Percentiles rank a stretch among this genome's conserved stretches.
phyloP scores from a whole-genome alignment of 2,888 invertebrate genomes.

The Strigamia transsilvanica region DNA sequence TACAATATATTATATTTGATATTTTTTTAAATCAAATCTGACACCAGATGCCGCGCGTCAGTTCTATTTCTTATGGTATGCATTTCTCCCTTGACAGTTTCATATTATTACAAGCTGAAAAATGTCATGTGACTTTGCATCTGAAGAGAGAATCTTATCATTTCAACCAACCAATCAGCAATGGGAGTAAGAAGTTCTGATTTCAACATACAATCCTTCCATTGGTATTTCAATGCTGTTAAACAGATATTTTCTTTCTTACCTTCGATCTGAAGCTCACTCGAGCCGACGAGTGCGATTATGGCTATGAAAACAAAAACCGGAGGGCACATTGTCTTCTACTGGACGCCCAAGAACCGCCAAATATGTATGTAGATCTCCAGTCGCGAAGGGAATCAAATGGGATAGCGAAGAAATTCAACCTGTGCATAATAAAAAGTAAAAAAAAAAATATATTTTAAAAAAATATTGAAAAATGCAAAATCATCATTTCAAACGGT shows the following conservation, averaged over 20 bases:
- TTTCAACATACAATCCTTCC: constrained; percentile 2
- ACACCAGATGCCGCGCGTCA: not conserved
- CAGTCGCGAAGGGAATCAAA: constrained; percentile 12
- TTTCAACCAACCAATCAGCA: not conserved
- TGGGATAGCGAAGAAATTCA: constrained; percentile 22
- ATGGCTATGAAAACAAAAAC: constrained; percentile 7
- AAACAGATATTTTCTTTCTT: not conserved
- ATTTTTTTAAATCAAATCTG: not conserved
- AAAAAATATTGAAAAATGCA: not conserved
- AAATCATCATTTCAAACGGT: not conserved
- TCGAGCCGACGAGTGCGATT: not conserved
- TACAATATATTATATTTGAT: too few species aligned
- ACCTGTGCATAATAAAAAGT: not conserved
- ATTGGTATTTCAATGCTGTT: not conserved
- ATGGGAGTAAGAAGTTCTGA: not conserved
- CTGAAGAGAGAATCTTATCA: not conserved
- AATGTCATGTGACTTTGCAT: not conserved
- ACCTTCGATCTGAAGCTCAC: not conserved
- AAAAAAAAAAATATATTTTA: too few species aligned
- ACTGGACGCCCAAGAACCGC: not conserved
- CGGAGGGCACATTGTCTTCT: constrained; percentile 13
- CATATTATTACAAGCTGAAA: not conserved
- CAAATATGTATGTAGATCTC: not conserved
- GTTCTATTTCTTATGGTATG: not conserved
- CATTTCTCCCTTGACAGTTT: not conserved